Evolutionary conservation across 2,113 vertebrate species (phyloP).

Genomic region (Ammodramus savannarum): DNA sequence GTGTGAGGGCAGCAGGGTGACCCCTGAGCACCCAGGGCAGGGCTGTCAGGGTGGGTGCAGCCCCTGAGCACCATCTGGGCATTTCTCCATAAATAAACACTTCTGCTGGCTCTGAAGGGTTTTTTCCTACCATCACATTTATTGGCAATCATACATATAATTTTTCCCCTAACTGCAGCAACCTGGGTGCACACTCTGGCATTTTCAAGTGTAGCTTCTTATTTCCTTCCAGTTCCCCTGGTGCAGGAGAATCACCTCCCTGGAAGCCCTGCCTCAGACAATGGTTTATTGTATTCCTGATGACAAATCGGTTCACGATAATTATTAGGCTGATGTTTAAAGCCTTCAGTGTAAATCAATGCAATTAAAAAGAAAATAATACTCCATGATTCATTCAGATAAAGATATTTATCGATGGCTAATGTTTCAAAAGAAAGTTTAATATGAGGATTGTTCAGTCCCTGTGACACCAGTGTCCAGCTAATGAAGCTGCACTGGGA

Average conservation of each 20-base stretch:
- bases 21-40: background rate
- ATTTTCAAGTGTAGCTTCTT: background rate
- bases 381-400: background rate
- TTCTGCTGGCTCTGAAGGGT: background rate
- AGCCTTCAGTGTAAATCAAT: conserved; percentile 35
- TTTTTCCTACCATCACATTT: background rate
- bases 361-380: conserved; percentile 36
- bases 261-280: background rate
- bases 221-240: background rate
- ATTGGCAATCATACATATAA: background rate
- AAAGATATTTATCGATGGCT: background rate
- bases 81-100: background rate
- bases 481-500: conserved; percentile 26
- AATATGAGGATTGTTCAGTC: background rate
- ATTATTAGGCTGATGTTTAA: conserved; percentile 32
- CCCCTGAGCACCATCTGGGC: background rate
- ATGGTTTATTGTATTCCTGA: conserved; percentile 3
- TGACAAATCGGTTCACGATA: background rate
- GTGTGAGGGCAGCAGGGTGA: background rate
- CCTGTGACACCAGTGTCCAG: background rate
- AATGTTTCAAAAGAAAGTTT: background rate
- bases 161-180: background rate
- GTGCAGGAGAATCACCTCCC: background rate
- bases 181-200: background rate
- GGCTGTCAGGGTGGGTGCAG: background rate